Conservation (phyloP, 2,113 vertebrate species). For the Chrysochloris asiatica region DNA sequence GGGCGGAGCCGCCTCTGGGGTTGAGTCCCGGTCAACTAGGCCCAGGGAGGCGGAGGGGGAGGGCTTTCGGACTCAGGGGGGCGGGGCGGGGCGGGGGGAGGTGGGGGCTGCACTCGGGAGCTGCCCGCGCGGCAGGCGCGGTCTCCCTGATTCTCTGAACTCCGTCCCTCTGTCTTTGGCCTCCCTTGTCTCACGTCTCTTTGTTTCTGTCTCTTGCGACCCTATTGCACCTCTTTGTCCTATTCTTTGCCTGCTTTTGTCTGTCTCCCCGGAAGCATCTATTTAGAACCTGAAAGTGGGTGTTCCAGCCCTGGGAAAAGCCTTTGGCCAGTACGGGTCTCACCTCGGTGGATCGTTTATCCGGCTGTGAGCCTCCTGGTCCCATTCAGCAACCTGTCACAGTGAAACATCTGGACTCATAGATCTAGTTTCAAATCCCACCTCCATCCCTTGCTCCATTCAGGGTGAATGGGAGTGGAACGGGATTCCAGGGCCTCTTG, state of each 20-base stretch:
- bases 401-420: too few relatives aligned
- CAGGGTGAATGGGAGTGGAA: background rate
- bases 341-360: slow-evolving; percentile 55
- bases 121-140: background rate
- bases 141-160: background rate
- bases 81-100: too few relatives aligned
- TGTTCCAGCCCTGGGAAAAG: background rate
- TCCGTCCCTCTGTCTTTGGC: background rate
- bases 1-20: slow-evolving; percentile 66
- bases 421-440: background rate
- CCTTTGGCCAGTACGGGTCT: slow-evolving; percentile 31
- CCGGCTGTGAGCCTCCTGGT: background rate
- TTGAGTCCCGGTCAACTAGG: slow-evolving; percentile 75
- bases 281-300: background rate
- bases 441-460: background rate
- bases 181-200: background rate
- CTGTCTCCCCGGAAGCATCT: background rate
- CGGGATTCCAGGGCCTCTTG: background rate
- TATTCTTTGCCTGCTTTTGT: background rate
- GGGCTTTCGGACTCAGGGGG: background rate
- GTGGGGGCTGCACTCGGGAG: background rate
- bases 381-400: too few relatives aligned
- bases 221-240: background rate
- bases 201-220: background rate
- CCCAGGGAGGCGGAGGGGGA: background rate